Base-by-base conservation (phyloP, 2,888 invertebrate species). In the Cyrtodaria siliqua region DNA sequence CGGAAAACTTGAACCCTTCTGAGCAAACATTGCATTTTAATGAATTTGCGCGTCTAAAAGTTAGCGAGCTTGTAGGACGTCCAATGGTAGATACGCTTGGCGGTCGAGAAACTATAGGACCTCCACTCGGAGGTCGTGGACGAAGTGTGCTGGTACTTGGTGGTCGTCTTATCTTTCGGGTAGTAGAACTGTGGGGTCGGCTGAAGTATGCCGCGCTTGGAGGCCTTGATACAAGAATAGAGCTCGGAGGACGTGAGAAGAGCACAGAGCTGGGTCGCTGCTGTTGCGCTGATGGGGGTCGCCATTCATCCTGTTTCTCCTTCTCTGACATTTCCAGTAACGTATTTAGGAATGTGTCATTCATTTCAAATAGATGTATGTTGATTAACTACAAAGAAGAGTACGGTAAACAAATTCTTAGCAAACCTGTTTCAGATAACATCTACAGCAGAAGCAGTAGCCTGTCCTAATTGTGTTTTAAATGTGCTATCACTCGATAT, bases 221-320 rank as follows among this genome's bases (percentile, higher is more conserved):
- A 14, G 80, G 80, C 24, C 80, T 57, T 12, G 80, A 80, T 2
- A 73, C 62, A 26, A 80, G 69, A n/a, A 80, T 69, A 23, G 80
- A 80, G 38, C 80, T 80, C n/a, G 80, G 71, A 38, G 80, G 80
- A 40, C 80, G 61, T 2, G 80, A 80, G 50, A 80, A 80, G 29
- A 80, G 52, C 12, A 76, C 80, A 0, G 80, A 80, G 26, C 67
- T 50, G 20, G 76, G 80, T 20, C 79, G 49, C 18, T 56, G 49
- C 16, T 62, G 55, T 6, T 47, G 40, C 20, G 42, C 74, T 29
- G 72, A 68, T 18, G 62, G 55, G 23, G 63, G 75, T 16, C 67
- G 47, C n/a, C 47, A 20, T 23, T 64, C 63, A 12, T 40, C 59
- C 4, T 40, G 24, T 6, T 56, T 56, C 23, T 63, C 68, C 9